These are phyloP conservation scores for Acleris laterana DNA, from an alignment of 2,888 invertebrate genomes.

Conservation along the genomic window DNA sequence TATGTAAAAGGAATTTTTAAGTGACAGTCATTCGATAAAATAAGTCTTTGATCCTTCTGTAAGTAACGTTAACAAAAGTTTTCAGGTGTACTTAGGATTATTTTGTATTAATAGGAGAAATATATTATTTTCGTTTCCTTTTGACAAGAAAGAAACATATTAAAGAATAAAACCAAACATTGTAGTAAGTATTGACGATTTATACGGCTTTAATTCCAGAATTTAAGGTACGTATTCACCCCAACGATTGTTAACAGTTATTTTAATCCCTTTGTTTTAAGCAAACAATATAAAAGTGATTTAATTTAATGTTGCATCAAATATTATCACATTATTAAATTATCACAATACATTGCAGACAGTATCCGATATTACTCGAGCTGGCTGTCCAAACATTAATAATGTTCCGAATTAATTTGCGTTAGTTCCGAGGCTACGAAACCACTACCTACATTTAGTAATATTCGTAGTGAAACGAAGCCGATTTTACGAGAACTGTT, in stretches of 20 bases:
- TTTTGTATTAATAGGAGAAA: not conserved
- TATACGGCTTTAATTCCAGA: too few species aligned
- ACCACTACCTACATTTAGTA: not conserved
- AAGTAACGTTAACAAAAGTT: conserved; percentile 30
- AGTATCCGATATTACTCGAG: conserved; percentile 4
- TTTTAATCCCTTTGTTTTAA: not conserved
- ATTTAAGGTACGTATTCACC: not conserved
- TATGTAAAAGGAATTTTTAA: conserved; percentile 78
- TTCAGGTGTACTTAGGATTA: not conserved
- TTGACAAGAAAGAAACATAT: not conserved
- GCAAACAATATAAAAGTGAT: not conserved
- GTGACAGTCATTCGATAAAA: conserved; percentile 64
- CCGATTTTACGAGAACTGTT: not conserved
- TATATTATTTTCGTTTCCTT: too few species aligned
- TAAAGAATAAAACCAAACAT: not conserved
- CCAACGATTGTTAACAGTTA: not conserved
- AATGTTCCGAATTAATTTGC: not conserved
- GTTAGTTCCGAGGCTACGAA: not conserved
- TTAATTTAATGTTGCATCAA: not conserved
- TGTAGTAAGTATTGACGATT: too few species aligned
- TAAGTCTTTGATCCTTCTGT: conserved; percentile 56
- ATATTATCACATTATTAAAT: not conserved
- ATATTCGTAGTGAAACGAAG: not conserved
- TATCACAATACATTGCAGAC: conserved; percentile 1
- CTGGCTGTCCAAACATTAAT: not conserved